These are phyloP conservation scores for Acipenser oxyrinchus DNA, from an alignment of 2,797 vertebrate species.

Conservation along the genomic window DNA sequence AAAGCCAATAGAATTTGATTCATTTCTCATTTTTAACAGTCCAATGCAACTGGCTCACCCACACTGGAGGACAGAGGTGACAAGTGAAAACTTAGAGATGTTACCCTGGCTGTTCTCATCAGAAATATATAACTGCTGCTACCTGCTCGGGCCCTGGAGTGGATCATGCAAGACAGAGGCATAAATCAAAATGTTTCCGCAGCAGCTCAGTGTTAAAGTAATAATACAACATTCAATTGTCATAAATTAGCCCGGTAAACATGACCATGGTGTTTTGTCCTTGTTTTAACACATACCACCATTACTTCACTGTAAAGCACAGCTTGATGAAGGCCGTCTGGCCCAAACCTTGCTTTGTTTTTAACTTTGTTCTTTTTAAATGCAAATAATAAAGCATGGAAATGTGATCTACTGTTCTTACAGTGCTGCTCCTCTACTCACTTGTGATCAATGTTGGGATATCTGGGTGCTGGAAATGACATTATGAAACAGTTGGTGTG, in stretches of 20 bases:
- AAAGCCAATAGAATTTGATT: constrained; percentile 36
- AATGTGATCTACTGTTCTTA: no score
- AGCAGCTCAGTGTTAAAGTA: constrained; percentile 34
- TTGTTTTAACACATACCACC: not conserved
- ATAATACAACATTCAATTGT: constrained; percentile 35
- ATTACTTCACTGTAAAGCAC: not conserved
- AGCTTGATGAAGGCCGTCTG: no score
- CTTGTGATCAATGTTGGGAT: no score
- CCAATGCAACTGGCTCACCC: constrained; percentile 44
- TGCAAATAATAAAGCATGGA: no score
- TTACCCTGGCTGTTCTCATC: constrained; percentile 41
- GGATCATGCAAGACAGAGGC: constrained; percentile 32
- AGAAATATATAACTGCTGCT: constrained; percentile 34
- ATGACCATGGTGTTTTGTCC: not conserved
- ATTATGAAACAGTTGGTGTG: no score
- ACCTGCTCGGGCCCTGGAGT: constrained; percentile 26
- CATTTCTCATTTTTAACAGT: constrained; percentile 33
- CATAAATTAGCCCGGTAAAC: constrained; percentile 24
- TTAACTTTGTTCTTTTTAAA: no score
- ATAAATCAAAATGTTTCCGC: constrained; percentile 44
- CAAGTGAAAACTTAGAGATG: constrained; percentile 48
- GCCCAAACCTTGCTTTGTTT: not conserved
- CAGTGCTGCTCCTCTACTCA: no score
- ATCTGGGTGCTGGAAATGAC: no score
- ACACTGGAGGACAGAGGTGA: constrained; percentile 38